These are phyloP conservation scores for Staurois parvus DNA, from an alignment of 2,797 vertebrate genomes.

Conservation along the genomic window DNA sequence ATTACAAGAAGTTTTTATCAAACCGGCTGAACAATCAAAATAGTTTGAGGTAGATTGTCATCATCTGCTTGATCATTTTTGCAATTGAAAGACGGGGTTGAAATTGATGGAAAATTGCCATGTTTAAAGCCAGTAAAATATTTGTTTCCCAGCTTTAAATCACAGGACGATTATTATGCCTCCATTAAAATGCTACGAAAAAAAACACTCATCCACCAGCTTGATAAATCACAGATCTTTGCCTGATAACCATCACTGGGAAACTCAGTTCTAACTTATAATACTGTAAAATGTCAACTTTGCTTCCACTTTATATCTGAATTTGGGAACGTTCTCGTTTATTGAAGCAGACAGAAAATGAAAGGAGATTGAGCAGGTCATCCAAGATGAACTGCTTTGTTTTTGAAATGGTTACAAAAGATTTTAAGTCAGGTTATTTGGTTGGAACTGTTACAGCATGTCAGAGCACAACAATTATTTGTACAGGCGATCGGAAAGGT, in stretches of 20 bases:
- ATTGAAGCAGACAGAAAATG: constrained; percentile 13
- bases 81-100: background rate
- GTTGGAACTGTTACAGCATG: background rate
- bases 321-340: background rate
- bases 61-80: background rate
- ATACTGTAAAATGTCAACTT: background rate
- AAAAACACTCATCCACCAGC: background rate
- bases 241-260: background rate
- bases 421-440: background rate
- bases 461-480: background rate
- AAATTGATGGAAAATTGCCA: background rate
- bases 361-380: background rate
- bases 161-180: background rate
- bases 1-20: too few relatives aligned
- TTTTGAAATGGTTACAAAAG: background rate
- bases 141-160: background rate
- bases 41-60: background rate
- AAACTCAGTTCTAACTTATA: background rate
- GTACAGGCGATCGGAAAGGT: too few relatives aligned
- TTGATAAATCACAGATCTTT: background rate
- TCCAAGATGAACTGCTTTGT: background rate
- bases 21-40: too few relatives aligned
- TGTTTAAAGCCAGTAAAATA: background rate
- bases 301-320: constrained; percentile 3
- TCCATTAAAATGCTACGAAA: background rate